These are phyloP conservation scores for Ypsolopha scabrella DNA, from an alignment of 2,888 invertebrate genomes.

Conservation along the genomic window DNA sequence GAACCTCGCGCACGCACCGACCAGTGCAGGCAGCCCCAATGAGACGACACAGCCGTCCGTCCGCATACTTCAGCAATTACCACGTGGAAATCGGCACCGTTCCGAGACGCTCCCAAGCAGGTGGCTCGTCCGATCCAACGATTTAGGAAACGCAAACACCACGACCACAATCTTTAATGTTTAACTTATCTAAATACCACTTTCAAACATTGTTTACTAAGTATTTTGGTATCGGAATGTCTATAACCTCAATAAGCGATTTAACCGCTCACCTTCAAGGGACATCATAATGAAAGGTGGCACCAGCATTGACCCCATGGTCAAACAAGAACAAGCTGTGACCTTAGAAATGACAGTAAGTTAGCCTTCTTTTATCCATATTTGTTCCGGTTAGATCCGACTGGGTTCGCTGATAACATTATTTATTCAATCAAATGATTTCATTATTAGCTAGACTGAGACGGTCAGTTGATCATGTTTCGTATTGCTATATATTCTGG, in stretches of 20 bases:
- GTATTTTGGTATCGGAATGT: neutral
- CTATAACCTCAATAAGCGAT: neutral
- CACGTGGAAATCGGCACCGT: constrained; percentile 62
- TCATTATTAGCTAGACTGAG: neutral
- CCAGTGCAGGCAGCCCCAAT: constrained; percentile 50
- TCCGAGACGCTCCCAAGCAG: constrained; percentile 15
- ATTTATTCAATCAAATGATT: neutral
- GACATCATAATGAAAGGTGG: neutral
- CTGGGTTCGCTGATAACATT: constrained; percentile 6
- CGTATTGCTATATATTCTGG: neutral
- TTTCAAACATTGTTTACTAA: neutral
- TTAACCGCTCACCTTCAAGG: neutral
- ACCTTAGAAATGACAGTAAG: constrained; percentile 26
- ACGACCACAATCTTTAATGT: neutral
- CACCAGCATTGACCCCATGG: constrained; percentile 42
- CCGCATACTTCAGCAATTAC: constrained; percentile 67
- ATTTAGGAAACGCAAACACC: constrained; percentile 2
- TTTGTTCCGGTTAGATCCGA: constrained; percentile 34
- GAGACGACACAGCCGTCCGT: constrained; percentile 56
- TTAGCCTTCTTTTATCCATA: constrained; percentile 23
- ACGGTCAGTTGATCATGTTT: neutral
- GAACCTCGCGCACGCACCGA: constrained; percentile 59
- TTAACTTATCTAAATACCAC: neutral
- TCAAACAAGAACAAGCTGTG: constrained; percentile 26
- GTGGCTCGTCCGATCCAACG: neutral